Base-by-base conservation (phyloP, 1,140 invertebrate species). In the Melipona quadrifasciata region DNA sequence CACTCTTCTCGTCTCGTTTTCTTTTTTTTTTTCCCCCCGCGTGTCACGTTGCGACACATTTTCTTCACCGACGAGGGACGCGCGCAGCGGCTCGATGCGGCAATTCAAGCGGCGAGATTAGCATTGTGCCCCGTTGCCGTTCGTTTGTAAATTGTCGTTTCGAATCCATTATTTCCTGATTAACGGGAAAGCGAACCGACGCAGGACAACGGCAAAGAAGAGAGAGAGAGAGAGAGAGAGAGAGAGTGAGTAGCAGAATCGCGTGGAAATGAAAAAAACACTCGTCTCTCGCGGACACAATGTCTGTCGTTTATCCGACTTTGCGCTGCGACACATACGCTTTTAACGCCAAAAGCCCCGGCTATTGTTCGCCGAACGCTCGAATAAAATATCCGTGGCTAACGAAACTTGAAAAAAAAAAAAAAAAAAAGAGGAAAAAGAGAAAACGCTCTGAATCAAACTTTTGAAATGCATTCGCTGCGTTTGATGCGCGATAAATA, bases 91-190 rank as follows among this genome's bases (percentile, higher is more conserved):
- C 24, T 27, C 67, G 68, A 57, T 12, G 53, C 31, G 31, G 31
- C 80, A 64, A 72, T 64, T 64, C 55, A n/a, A 61, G 55, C 55
- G n/a, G 80, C 17, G 55, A 81, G 70, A 81, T 81, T 73, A 81
- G 57, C 68, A 64, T 64, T 73, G 70, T 24, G 19, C 68, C 64
- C 65, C 61, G 68, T 72, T n/a, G 53, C 34, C n/a, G 24, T 57
- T 31, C 79, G 53, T n/a, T 80, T 39, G 55, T 82, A 82, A 82
- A 82, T 82, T 75, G 47, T 64, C 57, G 55, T 67, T 27, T 65
- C 72, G 80, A n/a, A 67, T 55, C 58, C 71, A 75, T 82, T 82
- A 67, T 75, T 75, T 67, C 39, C 58, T 57, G 64, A 82, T 82
- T 68, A 77, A 77, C 51, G 64, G 74, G 58, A 77, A 47, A 57